Evolutionary conservation across 2,113 vertebrate genomes (phyloP).

Genomic region (Petrocephalus microphthalmus): DNA sequence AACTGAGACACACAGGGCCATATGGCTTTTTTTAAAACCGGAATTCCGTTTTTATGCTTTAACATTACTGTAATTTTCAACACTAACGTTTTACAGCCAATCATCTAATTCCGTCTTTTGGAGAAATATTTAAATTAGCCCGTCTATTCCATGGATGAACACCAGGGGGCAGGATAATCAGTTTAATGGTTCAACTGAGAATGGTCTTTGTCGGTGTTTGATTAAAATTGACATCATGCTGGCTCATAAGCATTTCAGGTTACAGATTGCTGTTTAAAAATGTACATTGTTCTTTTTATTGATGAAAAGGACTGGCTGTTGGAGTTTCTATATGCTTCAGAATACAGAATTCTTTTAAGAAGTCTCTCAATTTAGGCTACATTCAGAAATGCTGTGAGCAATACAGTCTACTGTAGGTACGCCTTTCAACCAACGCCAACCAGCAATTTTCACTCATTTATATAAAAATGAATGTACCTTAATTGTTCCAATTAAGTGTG

Average conservation of each 20-base stretch:
- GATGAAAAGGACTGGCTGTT: not conserved
- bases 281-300: not conserved
- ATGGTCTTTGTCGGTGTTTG: not conserved
- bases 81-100: not conserved
- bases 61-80: not conserved
- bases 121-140: not conserved
- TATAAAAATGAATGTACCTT: not conserved
- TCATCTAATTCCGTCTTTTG: not conserved
- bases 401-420: not conserved
- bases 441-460: not conserved
- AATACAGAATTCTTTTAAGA: not conserved
- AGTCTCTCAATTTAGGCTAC: not conserved
- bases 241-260: not conserved
- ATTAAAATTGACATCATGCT: not conserved
- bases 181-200: conserved; percentile 4
- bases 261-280: not conserved
- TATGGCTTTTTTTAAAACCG: not conserved
- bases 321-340: not conserved
- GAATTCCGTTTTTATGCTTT: not conserved
- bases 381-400: not conserved
- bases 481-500: not conserved
- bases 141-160: not conserved
- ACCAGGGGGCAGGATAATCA: conserved; percentile 17
- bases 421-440: not conserved
- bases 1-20: not conserved